Conservation (phyloP, 2,113 vertebrate genomes). For the Noctilio leporinus region DNA sequence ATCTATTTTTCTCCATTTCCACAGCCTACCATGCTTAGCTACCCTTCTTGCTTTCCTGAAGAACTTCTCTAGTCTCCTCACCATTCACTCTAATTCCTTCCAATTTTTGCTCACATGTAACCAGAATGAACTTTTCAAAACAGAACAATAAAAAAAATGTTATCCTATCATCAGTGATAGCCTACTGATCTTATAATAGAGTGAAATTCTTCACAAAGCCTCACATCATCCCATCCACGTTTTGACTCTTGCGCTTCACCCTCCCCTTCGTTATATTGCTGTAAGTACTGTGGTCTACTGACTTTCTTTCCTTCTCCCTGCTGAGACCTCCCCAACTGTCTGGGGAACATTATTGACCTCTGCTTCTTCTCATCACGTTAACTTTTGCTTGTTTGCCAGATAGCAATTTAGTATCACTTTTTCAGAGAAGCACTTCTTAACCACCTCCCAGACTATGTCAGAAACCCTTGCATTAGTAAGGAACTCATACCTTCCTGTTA, state of each 20-base stretch:
- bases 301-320: not conserved
- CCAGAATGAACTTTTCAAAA: not conserved
- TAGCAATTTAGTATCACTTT: not conserved
- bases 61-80: not conserved
- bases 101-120: not conserved
- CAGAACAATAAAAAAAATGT: not conserved
- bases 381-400: not conserved
- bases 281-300: not conserved
- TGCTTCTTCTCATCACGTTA: not conserved
- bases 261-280: not conserved
- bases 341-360: not conserved
- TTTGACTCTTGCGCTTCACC: accelerated
- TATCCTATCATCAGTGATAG: not conserved
- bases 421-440: not conserved
- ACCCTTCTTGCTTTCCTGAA: not conserved
- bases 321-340: not conserved
- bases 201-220: not conserved
- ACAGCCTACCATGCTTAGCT: not conserved
- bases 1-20: not conserved
- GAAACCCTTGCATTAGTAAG: not conserved
- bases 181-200: not conserved
- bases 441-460: not conserved
- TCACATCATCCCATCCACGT: not conserved
- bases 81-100: not conserved
- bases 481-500: not conserved